Evolutionary conservation across 2,113 vertebrate species (phyloP).

Genomic region (Lutjanus erythropterus): DNA sequence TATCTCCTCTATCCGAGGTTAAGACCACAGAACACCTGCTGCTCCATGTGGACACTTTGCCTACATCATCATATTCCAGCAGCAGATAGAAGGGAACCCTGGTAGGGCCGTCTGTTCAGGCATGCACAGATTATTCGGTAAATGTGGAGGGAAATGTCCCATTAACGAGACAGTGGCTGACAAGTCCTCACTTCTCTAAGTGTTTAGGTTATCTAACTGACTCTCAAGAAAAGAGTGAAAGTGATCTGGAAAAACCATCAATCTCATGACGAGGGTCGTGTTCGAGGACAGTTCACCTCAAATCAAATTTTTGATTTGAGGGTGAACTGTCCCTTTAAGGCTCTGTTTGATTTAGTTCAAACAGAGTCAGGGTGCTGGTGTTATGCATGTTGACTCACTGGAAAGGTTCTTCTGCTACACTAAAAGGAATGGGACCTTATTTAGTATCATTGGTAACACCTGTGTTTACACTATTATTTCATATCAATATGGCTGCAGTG

Average conservation of each 20-base stretch:
- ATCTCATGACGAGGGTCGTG: not conserved
- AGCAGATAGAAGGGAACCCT: constrained; percentile 5
- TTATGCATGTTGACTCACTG: no score
- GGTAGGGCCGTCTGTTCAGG: not conserved
- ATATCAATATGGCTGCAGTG: no score
- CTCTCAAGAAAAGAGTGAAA: constrained; percentile 6
- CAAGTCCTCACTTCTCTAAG: constrained; percentile 1
- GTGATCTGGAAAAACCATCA: constrained; percentile 6
- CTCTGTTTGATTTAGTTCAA: no score
- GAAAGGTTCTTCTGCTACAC: no score
- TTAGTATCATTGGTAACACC: no score
- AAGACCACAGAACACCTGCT: constrained; percentile 69
- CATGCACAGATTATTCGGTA: not conserved
- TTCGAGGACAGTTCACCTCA: no score
- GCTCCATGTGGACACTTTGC: constrained; percentile 59
- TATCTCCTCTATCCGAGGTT: constrained; percentile 68
- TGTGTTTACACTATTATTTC: no score
- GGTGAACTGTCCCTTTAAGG: no score
- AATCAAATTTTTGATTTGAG: no score
- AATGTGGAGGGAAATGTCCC: constrained; percentile 10
- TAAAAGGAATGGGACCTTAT: no score
- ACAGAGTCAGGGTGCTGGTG: no score
- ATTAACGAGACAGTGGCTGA: not conserved
- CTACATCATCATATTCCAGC: constrained; percentile 63
- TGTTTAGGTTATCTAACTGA: not conserved